Conservation (phyloP, 2,888 invertebrate genomes). For the Ennomos quercinarius region DNA sequence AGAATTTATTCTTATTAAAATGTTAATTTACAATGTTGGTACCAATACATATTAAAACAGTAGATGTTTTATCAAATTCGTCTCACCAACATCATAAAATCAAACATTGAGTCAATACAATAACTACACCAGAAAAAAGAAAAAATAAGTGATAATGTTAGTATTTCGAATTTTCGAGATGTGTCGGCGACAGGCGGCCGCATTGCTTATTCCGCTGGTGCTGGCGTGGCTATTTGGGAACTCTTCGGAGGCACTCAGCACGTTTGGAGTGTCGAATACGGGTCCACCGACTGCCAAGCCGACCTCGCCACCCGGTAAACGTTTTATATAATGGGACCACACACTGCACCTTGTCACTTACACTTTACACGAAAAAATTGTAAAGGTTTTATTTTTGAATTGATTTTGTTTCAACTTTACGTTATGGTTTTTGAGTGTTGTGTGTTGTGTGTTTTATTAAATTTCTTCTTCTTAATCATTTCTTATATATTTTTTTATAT, state of each 20-base stretch:
- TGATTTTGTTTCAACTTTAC: not conserved
- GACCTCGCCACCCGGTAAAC: conserved; percentile 86
- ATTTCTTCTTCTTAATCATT: no score
- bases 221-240: conserved; percentile 70
- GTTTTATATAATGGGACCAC: conserved; percentile 72
- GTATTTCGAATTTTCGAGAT: conserved; percentile 60
- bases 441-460: not conserved
- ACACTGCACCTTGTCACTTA: conserved; percentile 5
- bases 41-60: no score
- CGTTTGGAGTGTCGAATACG: conserved; percentile 89
- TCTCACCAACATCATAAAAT: not conserved
- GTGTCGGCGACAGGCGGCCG: conserved; percentile 68
- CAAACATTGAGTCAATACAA: conserved; percentile 1
- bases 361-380: conserved; percentile 5
- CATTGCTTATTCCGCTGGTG: conserved; percentile 63
- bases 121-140: conserved; percentile 8
- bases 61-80: no score
- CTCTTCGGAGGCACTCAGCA: conserved; percentile 87
- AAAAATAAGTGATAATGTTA: conserved; percentile 23
- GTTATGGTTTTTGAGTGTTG: not conserved
- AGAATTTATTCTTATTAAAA: no score
- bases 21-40: no score
- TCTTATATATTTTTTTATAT: no score
- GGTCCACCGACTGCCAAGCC: conserved; percentile 83
- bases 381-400: conserved; percentile 20